A percentile compares a stretch with the other conserved stretches of the same genome.
Conservation (phyloP, 1,140 invertebrate genomes). For the Eueides isabella region DNA sequence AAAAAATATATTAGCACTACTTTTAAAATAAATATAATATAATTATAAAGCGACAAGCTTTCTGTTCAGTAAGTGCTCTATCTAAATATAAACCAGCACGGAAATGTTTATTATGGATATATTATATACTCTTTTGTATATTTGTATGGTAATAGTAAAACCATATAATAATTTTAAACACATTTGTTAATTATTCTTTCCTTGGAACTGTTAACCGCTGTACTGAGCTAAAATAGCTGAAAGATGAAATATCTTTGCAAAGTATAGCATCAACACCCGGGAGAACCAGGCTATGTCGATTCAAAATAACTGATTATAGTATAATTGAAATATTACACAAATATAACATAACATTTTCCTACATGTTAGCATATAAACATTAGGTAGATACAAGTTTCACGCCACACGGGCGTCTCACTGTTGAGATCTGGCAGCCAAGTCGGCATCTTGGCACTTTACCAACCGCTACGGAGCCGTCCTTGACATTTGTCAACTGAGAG, state of each 20-base stretch:
- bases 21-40: not conserved
- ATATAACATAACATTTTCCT: no score
- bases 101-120: not conserved
- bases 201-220: no score
- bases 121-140: not conserved
- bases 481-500: conserved; percentile 11
- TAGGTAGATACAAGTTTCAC: not conserved
- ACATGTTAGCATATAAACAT: not conserved
- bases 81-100: not conserved
- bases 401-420: not conserved
- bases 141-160: no score
- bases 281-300: no score
- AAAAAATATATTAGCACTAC: not conserved
- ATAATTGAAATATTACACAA: not conserved
- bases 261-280: no score
- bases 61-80: not conserved
- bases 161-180: no score
- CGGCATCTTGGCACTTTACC: conserved; percentile 14
- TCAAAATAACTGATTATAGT: no score
- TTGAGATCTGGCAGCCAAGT: conserved; percentile 23
- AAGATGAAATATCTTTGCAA: no score
- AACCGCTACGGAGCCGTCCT: conserved; percentile 4
- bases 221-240: no score
- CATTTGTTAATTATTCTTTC: no score
- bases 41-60: not conserved